Conservation (phyloP, 1,140 invertebrate genomes). For the Macrocentrus cingulum region DNA sequence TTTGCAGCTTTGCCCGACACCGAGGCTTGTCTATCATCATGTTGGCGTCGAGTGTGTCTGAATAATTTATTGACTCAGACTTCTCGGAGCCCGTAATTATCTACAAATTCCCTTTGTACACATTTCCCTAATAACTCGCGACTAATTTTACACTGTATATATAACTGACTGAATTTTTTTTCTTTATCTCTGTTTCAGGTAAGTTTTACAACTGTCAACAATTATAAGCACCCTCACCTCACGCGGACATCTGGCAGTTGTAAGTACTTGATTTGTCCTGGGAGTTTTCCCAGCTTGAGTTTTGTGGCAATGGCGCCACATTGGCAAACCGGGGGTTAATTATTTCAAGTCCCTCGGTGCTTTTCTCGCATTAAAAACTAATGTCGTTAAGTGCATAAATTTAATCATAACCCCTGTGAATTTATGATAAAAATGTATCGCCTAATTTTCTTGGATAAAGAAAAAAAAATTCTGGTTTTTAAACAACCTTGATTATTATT, state of each 20-base stretch:
- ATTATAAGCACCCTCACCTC: neutral
- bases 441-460: too few relatives aligned
- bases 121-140: too few relatives aligned
- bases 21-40: slow-evolving; percentile 25
- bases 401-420: slow-evolving; percentile 32
- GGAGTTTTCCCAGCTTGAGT: neutral
- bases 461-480: too few relatives aligned
- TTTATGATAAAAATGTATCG: neutral
- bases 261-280: slow-evolving; percentile 1
- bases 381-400: slow-evolving; percentile 34
- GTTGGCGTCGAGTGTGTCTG: neutral
- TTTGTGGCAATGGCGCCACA: slow-evolving; percentile 19
- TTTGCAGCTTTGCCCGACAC: slow-evolving; percentile 3
- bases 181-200: slow-evolving; percentile 18
- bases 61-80: slow-evolving; percentile 26
- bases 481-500: too few relatives aligned
- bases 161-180: neutral
- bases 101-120: neutral
- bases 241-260: slow-evolving; percentile 5
- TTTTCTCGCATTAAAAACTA: slow-evolving; percentile 39
- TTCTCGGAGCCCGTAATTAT: neutral
- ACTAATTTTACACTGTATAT: neutral
- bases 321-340: slow-evolving; percentile 33
- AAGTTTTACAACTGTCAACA: neutral
- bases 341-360: slow-evolving; percentile 40